Base-by-base conservation (phyloP, 2,888 invertebrate species). In the Trichopoda pennipes region DNA sequence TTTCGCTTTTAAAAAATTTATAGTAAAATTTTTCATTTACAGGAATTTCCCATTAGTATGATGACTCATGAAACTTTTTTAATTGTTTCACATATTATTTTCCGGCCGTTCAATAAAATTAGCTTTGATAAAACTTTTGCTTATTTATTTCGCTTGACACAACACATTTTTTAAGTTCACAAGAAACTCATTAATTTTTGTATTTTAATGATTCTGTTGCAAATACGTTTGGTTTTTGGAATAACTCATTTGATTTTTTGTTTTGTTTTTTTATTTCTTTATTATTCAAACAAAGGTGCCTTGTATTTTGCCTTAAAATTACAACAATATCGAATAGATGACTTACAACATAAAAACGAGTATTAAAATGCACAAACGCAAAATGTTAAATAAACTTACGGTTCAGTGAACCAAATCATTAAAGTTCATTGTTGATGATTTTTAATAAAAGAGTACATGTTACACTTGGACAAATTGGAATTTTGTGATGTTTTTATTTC, bases 331-430 rank as follows among this genome's bases (percentile, higher is more conserved):
- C 4, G 19, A 2, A 17, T 47, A 69, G 19, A 69, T 3, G 19
- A 69, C 9, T 32, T 42, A 28, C n/a, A 58, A 49, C 21, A 38
- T 12, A 28, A 28, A 28, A 28, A 28, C 23, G 4, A 17, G 51
- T 12, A 14, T 17, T 23, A 75, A 38, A 1, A 55, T 23, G 14
- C n/a, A 51, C 17, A 78, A 49, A 72, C 64, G 63, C 38, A 44
- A 60, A 63, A 66, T 44, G 28, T 56, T 64, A 69, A 79, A 79
- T 63, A 79, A 79, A 69, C 66, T 72, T 72, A 79, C 74, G 82
- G 79, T 82, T 82, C 82, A 82, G 68, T 82, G 82, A 79, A 82
- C 82, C 79, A 68, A 75, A 82, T 76, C 72, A 82, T 82, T 82
- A 64, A 55, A 69, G 79, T 73, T 74, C 60, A 79, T 49, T 47